Conservation (phyloP, 2,113 vertebrate genomes). For the Crotalus helleri region DNA sequence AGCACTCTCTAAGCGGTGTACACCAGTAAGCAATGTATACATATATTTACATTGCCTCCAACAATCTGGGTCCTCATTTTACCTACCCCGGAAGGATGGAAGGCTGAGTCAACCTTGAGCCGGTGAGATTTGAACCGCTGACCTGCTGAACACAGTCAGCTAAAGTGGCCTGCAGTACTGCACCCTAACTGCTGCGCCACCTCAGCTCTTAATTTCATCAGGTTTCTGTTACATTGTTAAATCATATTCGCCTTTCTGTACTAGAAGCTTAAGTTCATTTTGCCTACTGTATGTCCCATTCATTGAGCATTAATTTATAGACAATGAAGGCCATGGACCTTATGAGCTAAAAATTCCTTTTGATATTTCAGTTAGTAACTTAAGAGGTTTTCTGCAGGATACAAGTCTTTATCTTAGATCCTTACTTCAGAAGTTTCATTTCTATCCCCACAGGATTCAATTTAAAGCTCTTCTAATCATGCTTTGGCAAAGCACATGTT, state of each 20-base stretch:
- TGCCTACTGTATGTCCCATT: neutral
- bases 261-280: neutral
- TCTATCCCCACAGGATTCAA: neutral
- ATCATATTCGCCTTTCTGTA: neutral
- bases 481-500: neutral
- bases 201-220: neutral
- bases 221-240: neutral
- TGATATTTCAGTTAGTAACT: neutral
- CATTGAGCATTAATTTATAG: neutral
- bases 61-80: no score
- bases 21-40: no score
- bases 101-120: no score
- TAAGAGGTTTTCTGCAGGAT: neutral
- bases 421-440: neutral
- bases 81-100: no score
- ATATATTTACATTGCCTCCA: no score
- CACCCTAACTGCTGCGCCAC: no score
- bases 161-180: no score
- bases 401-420: neutral
- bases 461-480: neutral
- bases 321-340: neutral
- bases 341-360: neutral
- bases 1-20: no score
- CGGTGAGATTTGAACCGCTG: no score
- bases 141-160: no score